Evolutionary conservation across 2,113 vertebrate genomes (phyloP).

Genomic region (Amphiprion ocellaris): DNA sequence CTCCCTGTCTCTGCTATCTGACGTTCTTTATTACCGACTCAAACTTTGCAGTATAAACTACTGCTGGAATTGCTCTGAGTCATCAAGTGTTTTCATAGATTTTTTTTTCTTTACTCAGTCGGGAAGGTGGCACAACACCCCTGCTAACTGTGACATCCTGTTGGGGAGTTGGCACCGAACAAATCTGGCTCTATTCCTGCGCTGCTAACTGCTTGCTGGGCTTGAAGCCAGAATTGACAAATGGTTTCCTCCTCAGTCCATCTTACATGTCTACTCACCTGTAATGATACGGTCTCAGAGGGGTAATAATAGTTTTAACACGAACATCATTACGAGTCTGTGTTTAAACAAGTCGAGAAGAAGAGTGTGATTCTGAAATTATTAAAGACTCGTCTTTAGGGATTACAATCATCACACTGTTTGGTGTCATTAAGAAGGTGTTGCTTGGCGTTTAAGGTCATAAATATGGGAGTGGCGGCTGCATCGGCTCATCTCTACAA

Average conservation of each 20-base stretch:
- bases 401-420: neutral
- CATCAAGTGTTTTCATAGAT: slow-evolving; percentile 28
- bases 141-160: slow-evolving; percentile 37
- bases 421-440: neutral
- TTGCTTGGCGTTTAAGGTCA: neutral
- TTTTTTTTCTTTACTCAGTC: neutral
- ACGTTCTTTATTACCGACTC: slow-evolving; percentile 6
- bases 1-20: neutral
- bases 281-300: neutral
- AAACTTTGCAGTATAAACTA: neutral
- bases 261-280: slow-evolving; percentile 25
- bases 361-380: neutral
- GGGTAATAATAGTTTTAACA: neutral
- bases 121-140: slow-evolving; percentile 39
- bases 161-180: slow-evolving; percentile 13
- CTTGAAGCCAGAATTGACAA: slow-evolving; percentile 40
- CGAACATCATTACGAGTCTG: neutral
- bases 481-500: neutral
- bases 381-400: neutral
- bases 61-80: slow-evolving; percentile 31
- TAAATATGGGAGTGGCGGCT: neutral
- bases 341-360: neutral
- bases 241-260: slow-evolving; percentile 33
- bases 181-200: slow-evolving; percentile 15
- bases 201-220: slow-evolving; percentile 5